Base-by-base conservation (phyloP, 64 coral and sea anemone species). In the Cladopsammia gracilis region DNA sequence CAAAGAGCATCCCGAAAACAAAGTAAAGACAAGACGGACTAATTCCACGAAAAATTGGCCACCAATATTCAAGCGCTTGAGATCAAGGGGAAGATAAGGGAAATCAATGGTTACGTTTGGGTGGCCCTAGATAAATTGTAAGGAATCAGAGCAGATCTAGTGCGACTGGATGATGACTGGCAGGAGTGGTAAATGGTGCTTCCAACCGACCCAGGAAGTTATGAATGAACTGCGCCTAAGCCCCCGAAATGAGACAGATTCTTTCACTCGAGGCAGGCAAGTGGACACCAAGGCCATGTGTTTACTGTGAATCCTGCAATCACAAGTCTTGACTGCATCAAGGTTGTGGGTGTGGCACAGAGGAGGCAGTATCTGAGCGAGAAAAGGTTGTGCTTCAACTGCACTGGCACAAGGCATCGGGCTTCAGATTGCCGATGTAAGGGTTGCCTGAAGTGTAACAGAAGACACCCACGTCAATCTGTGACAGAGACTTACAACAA, bases 161-260 rank as follows among this genome's bases (percentile, higher is more conserved):
- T n/a, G n/a, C n/a, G n/a, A n/a, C n/a, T n/a, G n/a, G n/a, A n/a
- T n/a, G n/a, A n/a, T 92, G 34, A 75, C 42, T 85, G 70, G 90
- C 90, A 92, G 58, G 90, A 92, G 10, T 92, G 79, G 73, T 4
- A 93, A 93, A 47, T 87, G 82, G 91, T 79, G 82, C n/a, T n/a
- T n/a, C n/a, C n/a, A n/a, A n/a, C n/a, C n/a, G n/a, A n/a, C n/a
- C n/a, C n/a, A n/a, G n/a, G n/a, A n/a, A n/a, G n/a, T n/a, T n/a
- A n/a, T n/a, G n/a, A n/a, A n/a, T n/a, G n/a, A n/a, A n/a, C n/a
- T n/a, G n/a, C n/a, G n/a, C n/a, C 54, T 26, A 80, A 77, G 54
- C 69, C 42, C 45, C 70, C 34, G 7, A 95, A 44, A 42, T 10
- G 68, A 64, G 88, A 95, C 23, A 91, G 72, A 60, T 16, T 48